Base-by-base conservation (phyloP, 2,797 vertebrate genomes). In the Oryzias sinensis region DNA sequence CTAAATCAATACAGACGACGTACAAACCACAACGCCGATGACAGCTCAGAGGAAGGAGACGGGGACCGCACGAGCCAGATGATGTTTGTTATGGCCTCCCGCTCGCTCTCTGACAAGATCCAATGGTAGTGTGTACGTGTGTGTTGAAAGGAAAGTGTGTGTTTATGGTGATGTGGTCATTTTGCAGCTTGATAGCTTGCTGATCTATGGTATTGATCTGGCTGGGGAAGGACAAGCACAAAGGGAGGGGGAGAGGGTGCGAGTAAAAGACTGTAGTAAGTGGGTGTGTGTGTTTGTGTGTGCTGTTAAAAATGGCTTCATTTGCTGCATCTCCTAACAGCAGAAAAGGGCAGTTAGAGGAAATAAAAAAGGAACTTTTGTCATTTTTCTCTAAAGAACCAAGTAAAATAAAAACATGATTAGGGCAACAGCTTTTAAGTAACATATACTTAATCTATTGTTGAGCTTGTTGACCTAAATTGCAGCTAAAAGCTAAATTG, bases 121-220 rank as follows among this genome's bases (percentile, higher is more conserved):
- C 63, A 70, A 65, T 42, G 43, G 51, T n/a, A 6, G 64, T 44
- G 43, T 57, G 65, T 37, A 11, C 51, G 44, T 47, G 49, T 18
- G 64, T 53, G 54, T 60, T 65, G 41, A 59, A 53, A 54, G 29
- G 42, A 59, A 68, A 18, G 70, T 72, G 77, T 65, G 77, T 89
- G 88, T 92, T 93, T 90, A 90, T 90, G 91, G 92, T 68, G 72
- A 92, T 93, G 90, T 86, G 88, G 92, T 94, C 91, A 94, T 95
- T 95, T 94, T 93, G 93, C 91, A 93, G 92, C 88, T 92, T 91
- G 93, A 93, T 94, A 93, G 94, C 91, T 89, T 86, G 89, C 91
- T 95, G 94, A 95, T 94, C 93, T 93, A 94, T 91, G 88, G 91
- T 89, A 92, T 93, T 83, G 92, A 93, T 93, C 83, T 71, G 79